These are phyloP conservation scores for Pedetes capensis DNA, from an alignment of 2,113 vertebrate species.

Conservation along the genomic window DNA sequence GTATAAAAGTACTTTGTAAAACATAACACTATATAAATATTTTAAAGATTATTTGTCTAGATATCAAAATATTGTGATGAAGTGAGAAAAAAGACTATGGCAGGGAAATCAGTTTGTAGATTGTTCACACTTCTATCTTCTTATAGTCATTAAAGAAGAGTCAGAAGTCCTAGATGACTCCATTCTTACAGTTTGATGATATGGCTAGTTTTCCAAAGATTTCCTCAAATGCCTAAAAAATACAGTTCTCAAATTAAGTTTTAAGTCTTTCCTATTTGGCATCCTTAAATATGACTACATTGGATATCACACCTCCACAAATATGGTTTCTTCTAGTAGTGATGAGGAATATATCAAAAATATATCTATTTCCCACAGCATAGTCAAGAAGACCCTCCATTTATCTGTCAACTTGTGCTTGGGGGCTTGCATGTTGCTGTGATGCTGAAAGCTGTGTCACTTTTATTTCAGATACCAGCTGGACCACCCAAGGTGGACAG, in stretches of 20 bases:
- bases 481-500: no score
- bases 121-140: slow-evolving; percentile 43
- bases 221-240: slow-evolving; percentile 65
- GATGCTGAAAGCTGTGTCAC: no score
- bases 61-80: slow-evolving; percentile 50
- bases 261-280: slow-evolving; percentile 47
- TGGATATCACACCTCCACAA: slow-evolving; percentile 41
- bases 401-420: no score
- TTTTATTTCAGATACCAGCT: no score
- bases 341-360: slow-evolving; percentile 23
- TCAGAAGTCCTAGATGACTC: slow-evolving; percentile 55
- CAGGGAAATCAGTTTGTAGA: slow-evolving; percentile 25
- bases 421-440: no score
- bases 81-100: slow-evolving; percentile 31
- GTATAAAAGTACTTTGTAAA: slow-evolving; percentile 12
- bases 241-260: slow-evolving; percentile 66
- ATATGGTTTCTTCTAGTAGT: not conserved
- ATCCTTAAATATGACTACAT: slow-evolving; percentile 42
- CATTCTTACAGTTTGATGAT: slow-evolving; percentile 64
- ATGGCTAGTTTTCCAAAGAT: slow-evolving; percentile 56
- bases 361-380: not conserved
- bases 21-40: not conserved
- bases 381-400: not conserved
- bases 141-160: slow-evolving; percentile 46
- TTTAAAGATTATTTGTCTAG: slow-evolving; percentile 22